phyloP scores from a whole-genome alignment of 2,888 invertebrate species.

The Imbricaverruca yamaguchii region DNA sequence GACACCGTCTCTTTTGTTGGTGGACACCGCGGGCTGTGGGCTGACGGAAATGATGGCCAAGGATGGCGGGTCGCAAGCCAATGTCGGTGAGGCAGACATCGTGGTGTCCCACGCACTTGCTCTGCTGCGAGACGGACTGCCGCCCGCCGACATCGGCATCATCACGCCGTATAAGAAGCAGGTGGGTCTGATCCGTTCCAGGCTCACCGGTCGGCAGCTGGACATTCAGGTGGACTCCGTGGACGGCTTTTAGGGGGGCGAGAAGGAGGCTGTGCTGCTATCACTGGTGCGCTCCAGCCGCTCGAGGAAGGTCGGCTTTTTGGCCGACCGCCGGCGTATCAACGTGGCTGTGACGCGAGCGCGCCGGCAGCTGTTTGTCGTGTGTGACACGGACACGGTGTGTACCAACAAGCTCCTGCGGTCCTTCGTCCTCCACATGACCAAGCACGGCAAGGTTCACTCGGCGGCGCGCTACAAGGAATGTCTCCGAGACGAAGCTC shows the following conservation, averaged over 20 bases:
- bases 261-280: conserved; percentile 52
- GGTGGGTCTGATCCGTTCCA: conserved; percentile 45
- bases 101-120: conserved; percentile 44
- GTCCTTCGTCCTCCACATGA: conserved; percentile 45
- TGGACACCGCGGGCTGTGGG: conserved; percentile 51
- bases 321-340: conserved; percentile 48
- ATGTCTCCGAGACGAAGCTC: too few species aligned
- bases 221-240: conserved; percentile 49
- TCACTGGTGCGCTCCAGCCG: conserved; percentile 51
- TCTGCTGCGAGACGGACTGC: conserved; percentile 45
- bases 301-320: conserved; percentile 49
- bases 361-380: conserved; percentile 47
- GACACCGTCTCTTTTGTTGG: conserved; percentile 42
- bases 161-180: conserved; percentile 50
- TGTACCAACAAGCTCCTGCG: conserved; percentile 43
- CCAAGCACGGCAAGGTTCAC: conserved; percentile 43
- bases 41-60: conserved; percentile 34
- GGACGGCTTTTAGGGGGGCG: conserved; percentile 54
- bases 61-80: conserved; percentile 28
- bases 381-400: conserved; percentile 48
- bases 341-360: conserved; percentile 54
- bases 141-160: conserved; percentile 46
- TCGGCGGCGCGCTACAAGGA: too few species aligned
- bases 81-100: conserved; percentile 47
- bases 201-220: conserved; percentile 36